Evolutionary conservation across 2,888 invertebrate genomes (phyloP).

Genomic region (Diaprepes abbreviatus): DNA sequence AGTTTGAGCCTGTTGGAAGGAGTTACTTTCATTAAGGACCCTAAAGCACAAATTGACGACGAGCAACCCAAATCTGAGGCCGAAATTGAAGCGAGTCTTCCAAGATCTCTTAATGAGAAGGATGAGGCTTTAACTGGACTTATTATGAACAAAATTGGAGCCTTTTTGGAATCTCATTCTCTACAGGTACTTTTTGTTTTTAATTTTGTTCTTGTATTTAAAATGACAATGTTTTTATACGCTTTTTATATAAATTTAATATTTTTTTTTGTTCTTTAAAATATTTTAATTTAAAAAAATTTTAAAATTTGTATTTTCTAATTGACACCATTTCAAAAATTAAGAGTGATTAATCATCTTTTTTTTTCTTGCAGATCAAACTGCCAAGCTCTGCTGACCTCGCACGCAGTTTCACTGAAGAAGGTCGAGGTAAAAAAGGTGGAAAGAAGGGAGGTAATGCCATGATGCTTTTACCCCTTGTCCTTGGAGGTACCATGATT

Average conservation of each 20-base stretch:
- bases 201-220: too few species aligned
- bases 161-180: constrained; percentile 84
- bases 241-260: too few species aligned
- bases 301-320: too few species aligned
- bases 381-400: constrained; percentile 78
- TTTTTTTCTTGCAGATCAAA: constrained; percentile 73
- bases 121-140: constrained; percentile 80
- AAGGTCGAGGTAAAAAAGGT: constrained; percentile 73
- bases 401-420: constrained; percentile 74
- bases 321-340: too few species aligned
- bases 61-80: constrained; percentile 70
- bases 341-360: too few species aligned
- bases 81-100: constrained; percentile 80
- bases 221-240: too few species aligned
- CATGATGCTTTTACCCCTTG: constrained; percentile 82
- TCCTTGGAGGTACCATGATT: constrained; percentile 85
- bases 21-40: constrained; percentile 80
- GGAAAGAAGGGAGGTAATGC: constrained; percentile 78
- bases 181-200: too few species aligned
- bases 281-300: too few species aligned
- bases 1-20: constrained; percentile 79
- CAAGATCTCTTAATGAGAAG: constrained; percentile 80
- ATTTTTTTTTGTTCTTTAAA: too few species aligned
- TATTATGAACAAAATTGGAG: constrained; percentile 80
- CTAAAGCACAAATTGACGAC: constrained; percentile 65